phyloP scores from a whole-genome alignment of 2,113 vertebrate genomes.

The Pseudopodoces humilis region DNA sequence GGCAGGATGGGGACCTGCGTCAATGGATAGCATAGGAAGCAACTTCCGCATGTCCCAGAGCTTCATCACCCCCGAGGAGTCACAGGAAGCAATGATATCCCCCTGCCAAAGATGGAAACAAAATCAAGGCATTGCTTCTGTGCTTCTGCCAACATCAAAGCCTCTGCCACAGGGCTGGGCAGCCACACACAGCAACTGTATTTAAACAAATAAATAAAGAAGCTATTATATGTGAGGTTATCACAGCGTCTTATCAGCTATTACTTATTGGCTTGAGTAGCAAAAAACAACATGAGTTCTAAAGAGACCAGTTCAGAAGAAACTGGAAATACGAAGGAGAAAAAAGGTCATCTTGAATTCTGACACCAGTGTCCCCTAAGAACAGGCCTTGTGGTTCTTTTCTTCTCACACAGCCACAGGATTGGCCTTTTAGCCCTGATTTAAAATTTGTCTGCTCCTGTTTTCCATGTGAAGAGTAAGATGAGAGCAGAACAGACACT shows the following conservation, averaged over 20 bases:
- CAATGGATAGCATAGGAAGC: constrained; percentile 60
- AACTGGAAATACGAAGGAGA: background rate
- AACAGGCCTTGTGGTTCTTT: background rate
- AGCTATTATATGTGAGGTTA: background rate
- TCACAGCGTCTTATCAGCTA: background rate
- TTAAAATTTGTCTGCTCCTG: background rate
- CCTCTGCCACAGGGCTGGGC: background rate
- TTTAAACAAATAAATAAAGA: background rate
- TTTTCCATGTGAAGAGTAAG: background rate
- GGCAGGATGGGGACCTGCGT: constrained; percentile 74
- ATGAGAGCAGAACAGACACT: background rate
- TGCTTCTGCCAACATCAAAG: background rate
- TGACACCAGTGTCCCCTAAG: background rate
- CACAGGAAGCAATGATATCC: constrained; percentile 80
- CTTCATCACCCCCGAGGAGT: constrained; percentile 73
- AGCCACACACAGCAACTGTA: background rate
- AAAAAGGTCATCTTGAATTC: background rate
- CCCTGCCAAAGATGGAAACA: constrained; percentile 56
- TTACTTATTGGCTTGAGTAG: background rate
- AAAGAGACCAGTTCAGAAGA: background rate
- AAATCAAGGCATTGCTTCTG: background rate
- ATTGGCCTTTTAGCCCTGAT: background rate
- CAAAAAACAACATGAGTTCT: background rate
- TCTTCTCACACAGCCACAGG: background rate
- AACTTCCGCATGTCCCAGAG: constrained; percentile 82